Evolutionary conservation across 2,797 vertebrate genomes (phyloP).

Genomic region (Lutjanus argentimaculatus): DNA sequence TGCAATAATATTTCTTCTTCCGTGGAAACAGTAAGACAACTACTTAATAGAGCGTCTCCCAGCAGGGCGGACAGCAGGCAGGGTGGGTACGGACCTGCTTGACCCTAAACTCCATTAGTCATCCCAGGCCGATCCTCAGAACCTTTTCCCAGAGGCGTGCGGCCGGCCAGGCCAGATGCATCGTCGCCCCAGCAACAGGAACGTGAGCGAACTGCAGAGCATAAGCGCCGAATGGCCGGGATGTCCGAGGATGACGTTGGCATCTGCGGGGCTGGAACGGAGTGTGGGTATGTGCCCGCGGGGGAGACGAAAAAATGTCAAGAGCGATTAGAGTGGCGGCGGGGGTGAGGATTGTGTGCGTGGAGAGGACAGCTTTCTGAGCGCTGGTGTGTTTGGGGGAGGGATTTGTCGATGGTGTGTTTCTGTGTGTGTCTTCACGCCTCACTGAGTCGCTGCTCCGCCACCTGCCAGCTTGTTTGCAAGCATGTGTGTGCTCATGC

Average conservation of each 20-base stretch:
- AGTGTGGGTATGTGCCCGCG: conserved; percentile 19
- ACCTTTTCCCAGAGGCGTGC: conserved; percentile 26
- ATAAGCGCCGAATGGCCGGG: background rate
- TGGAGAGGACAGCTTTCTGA: conserved; percentile 12
- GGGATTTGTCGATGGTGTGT: conserved; percentile 34
- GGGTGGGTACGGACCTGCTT: conserved; percentile 39
- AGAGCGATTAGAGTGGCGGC: conserved; percentile 60
- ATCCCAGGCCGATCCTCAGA: conserved; percentile 33
- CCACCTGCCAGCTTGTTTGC: conserved; percentile 59
- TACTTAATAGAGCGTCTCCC: conserved; percentile 44
- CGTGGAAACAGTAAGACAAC: background rate
- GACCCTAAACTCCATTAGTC: conserved; percentile 62
- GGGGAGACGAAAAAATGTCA: conserved; percentile 71
- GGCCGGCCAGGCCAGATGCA: conserved; percentile 33
- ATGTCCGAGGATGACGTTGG: conserved; percentile 29
- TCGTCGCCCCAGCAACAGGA: conserved; percentile 51
- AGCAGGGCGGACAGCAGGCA: conserved; percentile 16
- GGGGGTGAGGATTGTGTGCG: conserved; percentile 5
- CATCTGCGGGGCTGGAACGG: conserved; percentile 33
- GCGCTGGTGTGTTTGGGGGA: conserved; percentile 10
- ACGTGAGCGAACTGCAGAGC: conserved; percentile 59
- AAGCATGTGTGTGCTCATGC: conserved; percentile 34
- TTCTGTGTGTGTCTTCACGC: conserved; percentile 28
- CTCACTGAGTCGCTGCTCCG: conserved; percentile 36
- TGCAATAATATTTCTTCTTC: conserved; percentile 30